These are phyloP conservation scores for Crotophaga sulcirostris DNA, from an alignment of 2,113 vertebrate genomes.

Conservation along the genomic window DNA sequence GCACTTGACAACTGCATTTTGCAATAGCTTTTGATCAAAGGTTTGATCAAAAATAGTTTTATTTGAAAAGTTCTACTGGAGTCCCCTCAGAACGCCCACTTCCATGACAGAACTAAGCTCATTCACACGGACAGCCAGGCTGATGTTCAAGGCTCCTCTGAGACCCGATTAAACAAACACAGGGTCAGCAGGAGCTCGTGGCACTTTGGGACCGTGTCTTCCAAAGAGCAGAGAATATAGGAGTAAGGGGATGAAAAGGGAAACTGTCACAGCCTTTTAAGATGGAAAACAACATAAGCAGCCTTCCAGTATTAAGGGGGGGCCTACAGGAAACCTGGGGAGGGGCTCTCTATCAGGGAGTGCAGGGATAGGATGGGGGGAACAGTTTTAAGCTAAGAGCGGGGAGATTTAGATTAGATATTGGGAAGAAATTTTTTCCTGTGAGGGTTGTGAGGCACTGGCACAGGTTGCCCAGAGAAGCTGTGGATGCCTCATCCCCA, in stretches of 20 bases:
- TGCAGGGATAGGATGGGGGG: too few relatives aligned
- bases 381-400: too few relatives aligned
- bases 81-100: fast-evolving
- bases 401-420: too few relatives aligned
- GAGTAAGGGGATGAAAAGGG: neutral
- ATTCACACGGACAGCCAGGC: neutral
- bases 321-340: too few relatives aligned
- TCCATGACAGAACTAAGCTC: neutral
- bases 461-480: too few relatives aligned
- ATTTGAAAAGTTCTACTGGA: neutral
- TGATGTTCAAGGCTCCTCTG: neutral
- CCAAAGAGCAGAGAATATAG: neutral
- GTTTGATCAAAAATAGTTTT: neutral
- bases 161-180: neutral
- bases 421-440: too few relatives aligned
- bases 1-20: neutral
- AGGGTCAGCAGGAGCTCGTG: neutral
- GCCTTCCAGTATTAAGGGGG: too few relatives aligned
- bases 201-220: neutral
- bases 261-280: neutral
- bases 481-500: too few relatives aligned
- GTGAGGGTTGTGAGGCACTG: too few relatives aligned
- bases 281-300: neutral
- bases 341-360: too few relatives aligned
- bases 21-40: neutral